These are phyloP conservation scores for Anagyrus pseudococci DNA, from an alignment of 2,888 invertebrate species.

Conservation along the genomic window DNA sequence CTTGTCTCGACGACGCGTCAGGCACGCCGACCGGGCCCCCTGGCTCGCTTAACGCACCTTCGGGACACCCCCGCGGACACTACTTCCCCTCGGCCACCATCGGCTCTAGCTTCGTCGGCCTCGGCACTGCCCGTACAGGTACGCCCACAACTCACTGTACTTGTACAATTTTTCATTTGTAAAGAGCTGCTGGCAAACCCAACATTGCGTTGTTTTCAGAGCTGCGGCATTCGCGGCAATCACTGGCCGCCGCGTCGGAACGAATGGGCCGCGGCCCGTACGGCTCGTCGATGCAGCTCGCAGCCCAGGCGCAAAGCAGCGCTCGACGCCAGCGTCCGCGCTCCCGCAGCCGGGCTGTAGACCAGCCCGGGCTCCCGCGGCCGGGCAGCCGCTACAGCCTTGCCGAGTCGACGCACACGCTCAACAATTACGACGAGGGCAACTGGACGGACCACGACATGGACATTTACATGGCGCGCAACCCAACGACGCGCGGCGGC, in stretches of 20 bases:
- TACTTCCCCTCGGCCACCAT: constrained; percentile 34
- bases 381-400: constrained; percentile 81
- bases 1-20: constrained; percentile 69
- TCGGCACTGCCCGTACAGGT: constrained; percentile 31
- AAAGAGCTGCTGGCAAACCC: too few species aligned
- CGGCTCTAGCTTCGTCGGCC: constrained; percentile 33
- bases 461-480: constrained; percentile 93
- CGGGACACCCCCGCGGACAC: constrained; percentile 25
- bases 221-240: constrained; percentile 85
- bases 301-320: constrained; percentile 56
- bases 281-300: constrained; percentile 18
- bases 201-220: constrained; percentile 67
- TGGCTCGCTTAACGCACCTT: constrained; percentile 14
- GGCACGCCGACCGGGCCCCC: constrained; percentile 2
- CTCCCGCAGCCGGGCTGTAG: constrained; percentile 76
- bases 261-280: constrained; percentile 64
- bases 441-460: constrained; percentile 96
- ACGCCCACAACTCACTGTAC: background rate
- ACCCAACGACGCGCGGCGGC: constrained; percentile 85
- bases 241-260: constrained; percentile 82
- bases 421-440: constrained; percentile 87
- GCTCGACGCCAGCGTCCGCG: constrained; percentile 76
- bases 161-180: background rate
- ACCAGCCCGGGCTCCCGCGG: constrained; percentile 65
- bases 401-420: constrained; percentile 81